Evolutionary conservation across 1,140 invertebrate genomes (phyloP), one percentile per base, ranked within the genome.

Genomic region (Lasioglossum baleicum): DNA sequence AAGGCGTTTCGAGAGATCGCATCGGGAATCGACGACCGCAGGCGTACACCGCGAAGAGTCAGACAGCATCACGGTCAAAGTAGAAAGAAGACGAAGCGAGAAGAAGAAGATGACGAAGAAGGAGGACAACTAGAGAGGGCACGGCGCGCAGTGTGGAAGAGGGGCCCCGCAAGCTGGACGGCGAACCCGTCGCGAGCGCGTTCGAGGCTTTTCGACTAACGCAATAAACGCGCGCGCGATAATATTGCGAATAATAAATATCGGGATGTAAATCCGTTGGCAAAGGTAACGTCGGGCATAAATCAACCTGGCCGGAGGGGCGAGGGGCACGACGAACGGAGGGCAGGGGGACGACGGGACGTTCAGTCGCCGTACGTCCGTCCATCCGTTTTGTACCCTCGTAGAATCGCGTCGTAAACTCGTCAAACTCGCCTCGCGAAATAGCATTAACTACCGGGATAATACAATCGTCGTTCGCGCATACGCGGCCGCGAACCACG

Each of bases 221-320:
- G 91, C 91, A 92, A 93, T 93, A 93, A 93, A 92, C 80, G 80
- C 87, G 88, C 89, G 84, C 88, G 89, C 91, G 91, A 92, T 92
- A 93, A 92, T 93, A 92, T 92, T 92, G 66, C 91, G 91, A 90
- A 93, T 92, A 93, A 93, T 93, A 93, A 93, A 93, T 92, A 93
- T 92, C 88, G 88, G 87, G 90, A 92, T 93, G 91, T 92, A 93
- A 93, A 93, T 93, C 91, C 91, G 92, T 92, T 92, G 92, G 92
- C 90, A 91, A 90, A 91, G 90, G 89, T 92, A 92, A 92, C 90
- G 91, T 92, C 87, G 88, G 75, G 85, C 91, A 92, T 93, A 93
- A 93, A 93, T 93, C 92, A 93, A 86, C 83, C 90, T 77, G 67
- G 83, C 72, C 51, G 51, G 51, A 53, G 83, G 87, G 83, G 85